Conservation (phyloP, 2,113 vertebrate species). For the Macquaria australasica region DNA sequence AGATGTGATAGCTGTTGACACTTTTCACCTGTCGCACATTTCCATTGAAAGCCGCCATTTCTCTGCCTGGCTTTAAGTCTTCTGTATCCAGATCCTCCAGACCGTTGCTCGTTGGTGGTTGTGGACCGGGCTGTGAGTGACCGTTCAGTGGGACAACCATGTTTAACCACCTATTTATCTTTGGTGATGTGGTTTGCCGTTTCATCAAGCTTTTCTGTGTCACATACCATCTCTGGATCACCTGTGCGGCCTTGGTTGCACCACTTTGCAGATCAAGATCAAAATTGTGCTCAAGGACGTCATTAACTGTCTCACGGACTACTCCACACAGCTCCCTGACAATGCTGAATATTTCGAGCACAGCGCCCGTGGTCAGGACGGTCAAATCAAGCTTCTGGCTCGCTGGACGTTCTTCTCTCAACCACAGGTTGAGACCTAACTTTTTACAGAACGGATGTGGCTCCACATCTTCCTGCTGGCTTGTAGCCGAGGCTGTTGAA, state of each 20-base stretch:
- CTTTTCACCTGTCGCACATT: neutral
- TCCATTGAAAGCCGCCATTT: neutral
- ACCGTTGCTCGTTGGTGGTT: fast-evolving
- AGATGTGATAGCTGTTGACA: neutral
- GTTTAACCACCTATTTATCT: conserved; percentile 16
- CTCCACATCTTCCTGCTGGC: neutral
- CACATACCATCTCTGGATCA: conserved; percentile 22
- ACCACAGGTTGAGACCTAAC: conserved; percentile 54
- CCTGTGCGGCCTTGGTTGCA: fast-evolving
- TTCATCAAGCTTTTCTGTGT: neutral
- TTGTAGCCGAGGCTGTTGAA: neutral
- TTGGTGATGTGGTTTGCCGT: neutral
- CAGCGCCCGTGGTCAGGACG: conserved; percentile 16
- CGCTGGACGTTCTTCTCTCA: fast-evolving
- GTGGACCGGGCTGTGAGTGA: fast-evolving
- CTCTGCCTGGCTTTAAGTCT: fast-evolving
- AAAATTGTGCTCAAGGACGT: conserved; percentile 63
- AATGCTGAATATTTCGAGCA: conserved; percentile 21
- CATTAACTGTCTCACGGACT: neutral
- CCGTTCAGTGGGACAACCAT: neutral
- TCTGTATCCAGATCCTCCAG: neutral
- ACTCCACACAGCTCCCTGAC: conserved; percentile 33
- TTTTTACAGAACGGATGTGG: conserved; percentile 12
- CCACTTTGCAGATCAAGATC: conserved; percentile 29
- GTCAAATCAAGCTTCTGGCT: conserved; percentile 40